Evolutionary conservation across 2,113 vertebrate species (phyloP), one percentile per base, ranked within the genome.

Genomic region (Chaetops frenatus): DNA sequence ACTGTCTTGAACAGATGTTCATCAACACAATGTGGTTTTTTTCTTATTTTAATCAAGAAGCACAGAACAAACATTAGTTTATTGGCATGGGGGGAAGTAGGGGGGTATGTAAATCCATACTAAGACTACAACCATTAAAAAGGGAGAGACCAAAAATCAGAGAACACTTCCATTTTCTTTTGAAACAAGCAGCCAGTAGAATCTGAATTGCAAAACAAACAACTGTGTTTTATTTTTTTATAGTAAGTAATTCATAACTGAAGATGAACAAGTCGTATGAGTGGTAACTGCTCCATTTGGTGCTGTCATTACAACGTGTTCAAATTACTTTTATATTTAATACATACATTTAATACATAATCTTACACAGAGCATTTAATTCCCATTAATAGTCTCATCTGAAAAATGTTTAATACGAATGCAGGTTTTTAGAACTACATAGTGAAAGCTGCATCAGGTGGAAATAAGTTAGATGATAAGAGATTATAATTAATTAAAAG

Each of bases 1-100:
- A 95, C 83, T 73, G 20, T 74, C 70, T 81, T 51, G 81, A 95
- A 61, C 78, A 96, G 84, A 88, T 85, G 91, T 86, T 96, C 87
- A 66, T 89, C 92, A 81, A n/a, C 21, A 78, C 47, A 92, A 60
- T 62, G 56, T 3, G 42, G 5, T 35, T 62, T 79, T 51, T 53
- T 73, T 45, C 40, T 57, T 72, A 33, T 81, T 76, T 91, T 62
- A 93, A 86, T 86, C 56, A 90, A 77, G 45, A 82, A 56, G 19
- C 82, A 33, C 27, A 84, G 72, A 89, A 64, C 56, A 84, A 81
- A 81, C 29, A 54, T 61, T 33, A 36, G 21, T 90, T 76, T 65
- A 77, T 38, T 80, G 56, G 12, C 51, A 53, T 56, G 13, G 28
- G 11, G 21, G 15, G 3, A 7, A 10, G 20, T 6, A 9, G 23